Conservation (phyloP, 2,113 vertebrate species). For the Onychostoma macrolepis region DNA sequence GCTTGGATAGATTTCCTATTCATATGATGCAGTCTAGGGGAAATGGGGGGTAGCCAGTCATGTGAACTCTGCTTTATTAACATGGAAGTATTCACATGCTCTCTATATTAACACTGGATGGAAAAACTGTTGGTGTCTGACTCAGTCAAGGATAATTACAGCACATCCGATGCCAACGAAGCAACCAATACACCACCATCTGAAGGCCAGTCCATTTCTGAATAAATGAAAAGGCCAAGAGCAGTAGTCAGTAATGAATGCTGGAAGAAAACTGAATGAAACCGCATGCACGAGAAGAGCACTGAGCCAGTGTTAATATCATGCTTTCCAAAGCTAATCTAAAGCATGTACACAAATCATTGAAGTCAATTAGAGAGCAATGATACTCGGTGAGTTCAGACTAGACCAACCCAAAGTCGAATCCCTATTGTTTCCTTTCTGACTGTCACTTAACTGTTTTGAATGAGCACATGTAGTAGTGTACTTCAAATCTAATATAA, state of each 20-base stretch:
- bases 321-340: slow-evolving; percentile 27
- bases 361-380: not conserved
- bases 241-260: slow-evolving; percentile 53
- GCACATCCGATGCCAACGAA: slow-evolving; percentile 61
- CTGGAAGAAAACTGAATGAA: slow-evolving; percentile 53
- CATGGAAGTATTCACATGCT: slow-evolving; percentile 71
- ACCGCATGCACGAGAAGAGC: slow-evolving; percentile 48
- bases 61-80: slow-evolving; percentile 60
- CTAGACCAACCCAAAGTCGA: not conserved
- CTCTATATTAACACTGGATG: slow-evolving; percentile 67
- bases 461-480: not conserved
- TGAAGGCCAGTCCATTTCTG: slow-evolving; percentile 68
- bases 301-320: slow-evolving; percentile 54
- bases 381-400: not conserved
- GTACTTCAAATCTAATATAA: not conserved
- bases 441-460: not conserved
- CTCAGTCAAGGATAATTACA: slow-evolving; percentile 65
- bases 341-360: slow-evolving; percentile 8
- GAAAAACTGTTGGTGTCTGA: slow-evolving; percentile 68
- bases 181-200: slow-evolving; percentile 61
- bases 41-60: slow-evolving; percentile 54
- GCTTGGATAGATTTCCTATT: not conserved
- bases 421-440: not conserved
- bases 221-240: slow-evolving; percentile 69
- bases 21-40: slow-evolving; percentile 25